Conservation (phyloP, 2,113 vertebrate genomes). For the Pangasianodon gigas region DNA sequence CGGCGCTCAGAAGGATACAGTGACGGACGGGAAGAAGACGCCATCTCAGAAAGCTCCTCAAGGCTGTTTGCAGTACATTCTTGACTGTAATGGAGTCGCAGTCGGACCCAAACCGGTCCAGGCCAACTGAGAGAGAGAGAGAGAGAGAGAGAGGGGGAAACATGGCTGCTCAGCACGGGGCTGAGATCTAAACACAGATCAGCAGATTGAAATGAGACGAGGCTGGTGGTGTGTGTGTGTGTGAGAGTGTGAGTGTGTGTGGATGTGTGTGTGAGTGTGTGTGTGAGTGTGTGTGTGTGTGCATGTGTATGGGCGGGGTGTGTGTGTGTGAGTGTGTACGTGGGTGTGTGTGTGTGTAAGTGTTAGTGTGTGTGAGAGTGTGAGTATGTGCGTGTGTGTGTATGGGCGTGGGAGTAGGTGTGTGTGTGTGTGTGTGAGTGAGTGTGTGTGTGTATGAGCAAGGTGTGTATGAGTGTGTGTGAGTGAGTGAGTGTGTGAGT, state of each 20-base stretch:
- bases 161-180: not conserved
- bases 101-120: constrained; percentile 89
- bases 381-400: not conserved
- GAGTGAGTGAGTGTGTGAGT: too few relatives aligned
- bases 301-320: not conserved
- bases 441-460: too few relatives aligned
- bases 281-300: not conserved
- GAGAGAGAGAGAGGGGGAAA: not conserved
- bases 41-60: constrained; percentile 82
- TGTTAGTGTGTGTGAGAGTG: not conserved
- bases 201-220: constrained; percentile 66
- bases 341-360: not conserved
- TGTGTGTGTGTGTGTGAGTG: too few relatives aligned
- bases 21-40: constrained; percentile 79
- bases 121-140: constrained; percentile 82
- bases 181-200: not conserved
- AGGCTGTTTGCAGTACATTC: constrained; percentile 96
- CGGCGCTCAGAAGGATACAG: constrained; percentile 80
- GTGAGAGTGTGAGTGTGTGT: not conserved
- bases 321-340: not conserved
- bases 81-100: constrained; percentile 89
- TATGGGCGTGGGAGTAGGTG: too few relatives aligned
- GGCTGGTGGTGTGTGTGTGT: constrained; percentile 39
- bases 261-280: not conserved
- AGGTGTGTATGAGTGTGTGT: too few relatives aligned